Percentiles rank a stretch among this genome's conserved stretches.
Evolutionary conservation across 2,113 vertebrate species (phyloP).

Genomic region (Opisthocomus hoazin): DNA sequence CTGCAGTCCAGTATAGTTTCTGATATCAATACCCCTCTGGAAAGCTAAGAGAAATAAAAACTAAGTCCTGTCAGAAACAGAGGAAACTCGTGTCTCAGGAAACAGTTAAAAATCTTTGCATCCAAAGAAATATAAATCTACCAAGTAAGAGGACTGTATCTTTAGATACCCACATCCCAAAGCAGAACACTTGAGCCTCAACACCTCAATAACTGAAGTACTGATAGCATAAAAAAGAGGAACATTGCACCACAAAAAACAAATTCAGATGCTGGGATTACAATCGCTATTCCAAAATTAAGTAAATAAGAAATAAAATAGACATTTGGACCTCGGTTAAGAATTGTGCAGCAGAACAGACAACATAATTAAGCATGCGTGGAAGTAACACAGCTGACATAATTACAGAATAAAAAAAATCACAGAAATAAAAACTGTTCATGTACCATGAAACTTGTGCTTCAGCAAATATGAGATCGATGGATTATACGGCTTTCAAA

Average conservation of each 20-base stretch:
- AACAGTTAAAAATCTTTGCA: not conserved
- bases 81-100: not conserved
- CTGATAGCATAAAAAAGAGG: not conserved
- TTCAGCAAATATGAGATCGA: constrained; percentile 70
- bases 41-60: not conserved
- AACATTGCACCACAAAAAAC: not conserved
- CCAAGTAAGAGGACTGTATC: not conserved
- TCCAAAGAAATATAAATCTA: not conserved
- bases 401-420: constrained; percentile 40
- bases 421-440: constrained; percentile 49
- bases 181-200: not conserved
- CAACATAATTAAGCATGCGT: constrained; percentile 18
- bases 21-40: not conserved
- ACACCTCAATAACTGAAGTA: not conserved
- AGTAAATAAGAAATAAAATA: not conserved
- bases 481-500: constrained; percentile 67
- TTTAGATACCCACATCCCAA: not conserved
- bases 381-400: constrained; percentile 44
- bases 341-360: not conserved
- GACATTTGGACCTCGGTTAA: not conserved
- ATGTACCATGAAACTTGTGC: constrained; percentile 56
- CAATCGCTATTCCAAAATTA: not conserved
- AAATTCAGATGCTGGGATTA: not conserved
- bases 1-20: not conserved
- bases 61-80: not conserved